Base-by-base conservation (phyloP, 2,888 invertebrate species). In the Nomada ruficornis region DNA sequence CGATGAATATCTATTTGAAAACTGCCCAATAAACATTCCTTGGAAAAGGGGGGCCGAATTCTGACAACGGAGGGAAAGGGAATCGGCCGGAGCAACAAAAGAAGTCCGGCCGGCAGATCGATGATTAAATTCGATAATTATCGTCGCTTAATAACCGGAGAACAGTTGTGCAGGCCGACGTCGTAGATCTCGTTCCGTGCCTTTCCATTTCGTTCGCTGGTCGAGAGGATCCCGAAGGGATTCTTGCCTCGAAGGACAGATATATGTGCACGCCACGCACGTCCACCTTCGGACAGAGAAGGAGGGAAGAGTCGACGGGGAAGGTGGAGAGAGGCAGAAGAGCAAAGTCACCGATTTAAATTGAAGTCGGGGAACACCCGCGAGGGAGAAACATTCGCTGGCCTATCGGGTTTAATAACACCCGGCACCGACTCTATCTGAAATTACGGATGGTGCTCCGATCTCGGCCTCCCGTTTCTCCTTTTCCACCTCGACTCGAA, bases 91-190 rank as follows among this genome's bases (percentile, higher is more conserved):
- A 10, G 10, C 18, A 42, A 36, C 11, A 20, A 62, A 42, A 11
- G 62, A 52, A 15, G 0, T 1, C 7, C 29, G 69, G 54, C 10
- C n/a, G 42, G 9, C 75, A 76, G 83, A 89, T 90, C 90, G 92
- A 92, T 92, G 91, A 92, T 93, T 92, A 92, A 93, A 92, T 92
- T 92, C 91, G 92, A 92, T 93, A 92, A 92, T 93, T 92, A 92
- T 92, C 92, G 89, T 80, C 89, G 89, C 89, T 91, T 91, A 92
- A 93, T 93, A 92, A 92, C 91, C 91, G 90, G 91, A 88, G 87
- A 89, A 83, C 77, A 80, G 85, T 84, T 82, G 83, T 82, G 69
- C 68, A 59, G 50, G 36, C n/a, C 65, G 29, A 36, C 15, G 76
- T 72, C 78, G 70, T 81, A 81, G 87, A 87, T 87, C 86, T 86